Evolutionary conservation across 2,113 vertebrate species (phyloP), one percentile per base, ranked within the genome.

Genomic region (Proteles cristata): DNA sequence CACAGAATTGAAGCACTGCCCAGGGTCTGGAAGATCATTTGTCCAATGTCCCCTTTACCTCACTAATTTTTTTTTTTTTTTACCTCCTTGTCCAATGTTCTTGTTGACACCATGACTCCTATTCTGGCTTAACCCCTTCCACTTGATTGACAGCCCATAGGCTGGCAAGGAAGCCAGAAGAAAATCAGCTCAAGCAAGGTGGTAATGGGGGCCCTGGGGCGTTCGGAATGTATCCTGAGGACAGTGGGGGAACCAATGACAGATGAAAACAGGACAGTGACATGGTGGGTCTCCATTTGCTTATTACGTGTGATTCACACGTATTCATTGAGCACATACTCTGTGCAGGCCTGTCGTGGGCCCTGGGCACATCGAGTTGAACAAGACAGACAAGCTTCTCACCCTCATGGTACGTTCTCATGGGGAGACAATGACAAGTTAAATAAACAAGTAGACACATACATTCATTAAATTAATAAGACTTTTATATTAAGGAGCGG

Each of bases 191-290:
- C 69, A 25, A 9, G 77, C 3, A 4, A 86, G n/a, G 7, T 28
- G 0, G 4, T 61, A 5, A n/a, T 0, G 5, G 48, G 31, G 19
- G 6, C 66, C 4, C 55, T 6, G 0, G 50, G 77, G 82, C 17
- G 48, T 65, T 19, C 39, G 12, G 66, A 12, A 10, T 5, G 3
- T 17, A 12, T 5, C 7, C 74, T 16, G 21, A 71, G 55, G 83
- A 74, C n/a, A 45, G 2, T 9, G 21, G 74, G 16, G 17, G 21
- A 74, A 33, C 45, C 9, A 81, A 0, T 2, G 48, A 68, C n/a
- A 9, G 23, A 31, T 23, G 26, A 8, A 55, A 55, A 73, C n/a
- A 35, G 7, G 58, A 26, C 88, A n/a, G 80, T 15, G 73, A 55
- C 86, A 19, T 1, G 0, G 9, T 2, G 35, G 31, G 7, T 8